Evolutionary conservation across 2,888 invertebrate genomes (phyloP).

Genomic region (Luperina nickerlii): DNA sequence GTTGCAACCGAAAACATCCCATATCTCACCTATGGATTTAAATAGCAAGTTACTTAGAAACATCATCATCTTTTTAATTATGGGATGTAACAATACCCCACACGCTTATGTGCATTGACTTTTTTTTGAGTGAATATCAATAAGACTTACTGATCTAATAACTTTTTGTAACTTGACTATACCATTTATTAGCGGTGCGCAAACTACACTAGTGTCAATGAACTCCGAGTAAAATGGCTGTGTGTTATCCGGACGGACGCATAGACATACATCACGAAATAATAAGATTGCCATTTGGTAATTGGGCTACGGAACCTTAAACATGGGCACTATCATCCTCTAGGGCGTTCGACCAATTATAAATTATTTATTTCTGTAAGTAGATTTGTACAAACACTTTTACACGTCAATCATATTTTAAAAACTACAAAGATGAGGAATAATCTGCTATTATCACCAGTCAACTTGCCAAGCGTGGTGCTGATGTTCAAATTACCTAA

Average conservation of each 20-base stretch:
- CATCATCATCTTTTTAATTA: background rate
- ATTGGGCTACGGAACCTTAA: background rate
- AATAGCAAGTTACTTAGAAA: background rate
- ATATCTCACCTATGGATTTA: no score
- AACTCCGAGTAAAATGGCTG: background rate
- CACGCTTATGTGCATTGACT: background rate
- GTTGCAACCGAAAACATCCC: background rate
- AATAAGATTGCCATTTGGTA: background rate
- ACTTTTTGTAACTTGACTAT: background rate
- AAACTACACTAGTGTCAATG: background rate
- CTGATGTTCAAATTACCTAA: background rate
- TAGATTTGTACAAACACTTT: no score
- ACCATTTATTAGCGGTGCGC: background rate
- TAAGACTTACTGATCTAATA: background rate
- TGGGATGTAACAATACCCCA: background rate
- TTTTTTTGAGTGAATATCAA: background rate
- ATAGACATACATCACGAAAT: background rate
- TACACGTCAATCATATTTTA: no score
- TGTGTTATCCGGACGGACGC: background rate
- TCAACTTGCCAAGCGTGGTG: background rate
- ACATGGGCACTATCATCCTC: background rate
- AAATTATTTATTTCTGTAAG: no score
- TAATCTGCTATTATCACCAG: background rate
- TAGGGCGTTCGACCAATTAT: no score
- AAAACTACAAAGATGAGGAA: no score